Evolutionary conservation across 2,113 vertebrate species (phyloP).

Genomic region (Tenrec ecaudatus): DNA sequence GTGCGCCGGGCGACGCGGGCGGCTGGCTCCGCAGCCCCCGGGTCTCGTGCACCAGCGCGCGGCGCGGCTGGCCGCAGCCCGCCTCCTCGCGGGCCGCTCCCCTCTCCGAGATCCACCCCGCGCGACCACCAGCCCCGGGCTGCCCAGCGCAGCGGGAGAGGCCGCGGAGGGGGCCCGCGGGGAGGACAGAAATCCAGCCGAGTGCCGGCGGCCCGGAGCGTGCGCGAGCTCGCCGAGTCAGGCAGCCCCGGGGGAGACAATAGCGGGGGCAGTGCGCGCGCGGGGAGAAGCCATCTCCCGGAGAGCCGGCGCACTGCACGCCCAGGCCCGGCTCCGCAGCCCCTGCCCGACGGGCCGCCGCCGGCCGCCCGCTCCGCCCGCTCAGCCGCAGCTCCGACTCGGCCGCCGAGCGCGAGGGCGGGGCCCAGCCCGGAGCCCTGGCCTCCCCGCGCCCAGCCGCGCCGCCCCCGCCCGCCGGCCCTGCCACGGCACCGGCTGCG

Average conservation of each 20-base stretch:
- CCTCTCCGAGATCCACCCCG: background rate
- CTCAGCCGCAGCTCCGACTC: conserved; percentile 14
- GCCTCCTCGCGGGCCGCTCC: conserved; percentile 28
- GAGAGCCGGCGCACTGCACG: conserved; percentile 75
- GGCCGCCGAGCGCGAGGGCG: conserved; percentile 50
- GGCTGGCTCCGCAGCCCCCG: background rate
- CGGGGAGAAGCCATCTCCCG: conserved; percentile 81
- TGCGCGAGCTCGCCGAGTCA: conserved; percentile 67
- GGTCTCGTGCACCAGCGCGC: background rate
- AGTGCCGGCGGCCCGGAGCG: conserved; percentile 24
- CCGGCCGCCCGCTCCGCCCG: conserved; percentile 41
- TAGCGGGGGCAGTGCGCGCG: conserved; percentile 44
- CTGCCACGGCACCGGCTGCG: background rate
- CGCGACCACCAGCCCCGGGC: background rate
- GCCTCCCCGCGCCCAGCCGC: background rate
- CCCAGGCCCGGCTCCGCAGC: background rate
- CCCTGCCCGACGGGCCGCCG: conserved; percentile 48
- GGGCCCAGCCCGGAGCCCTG: conserved; percentile 57
- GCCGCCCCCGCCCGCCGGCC: background rate
- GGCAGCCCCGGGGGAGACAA: conserved; percentile 70
- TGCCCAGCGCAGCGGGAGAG: background rate
- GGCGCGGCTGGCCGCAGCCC: background rate
- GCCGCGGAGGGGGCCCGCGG: background rate
- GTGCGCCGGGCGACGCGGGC: conserved; percentile 44
- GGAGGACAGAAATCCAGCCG: background rate